Base-by-base conservation (phyloP, 2,797 vertebrate species). In the Schizopygopsis pylzovi region DNA sequence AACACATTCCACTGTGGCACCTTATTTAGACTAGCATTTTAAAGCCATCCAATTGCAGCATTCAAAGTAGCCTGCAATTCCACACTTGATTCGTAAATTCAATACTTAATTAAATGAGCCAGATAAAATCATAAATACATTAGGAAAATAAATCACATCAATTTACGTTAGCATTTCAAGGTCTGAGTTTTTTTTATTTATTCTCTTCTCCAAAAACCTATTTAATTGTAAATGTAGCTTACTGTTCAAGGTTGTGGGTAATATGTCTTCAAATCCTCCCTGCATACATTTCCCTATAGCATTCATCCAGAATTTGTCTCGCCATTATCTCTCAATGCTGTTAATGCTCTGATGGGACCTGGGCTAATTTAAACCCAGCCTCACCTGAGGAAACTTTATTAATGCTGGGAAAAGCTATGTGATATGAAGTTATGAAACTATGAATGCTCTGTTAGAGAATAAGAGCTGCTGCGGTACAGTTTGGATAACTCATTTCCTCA, bases 81-180 rank as follows among this genome's bases (percentile, higher is more conserved):
- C 70, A 86, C 83, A 90, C 81, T 88, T 61, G 86, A 90, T 82
- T 82, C 80, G 45, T 82, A 87, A 89, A 91, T 90, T 88, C 89
- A 90, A 88, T 90, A 90, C 85, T 88, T 91, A 86, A 90, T 90
- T 90, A 90, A 87, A 86, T 87, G 85, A 87, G 82, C 54, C 81
- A 84, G 72, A 87, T 89, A 85, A 89, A 91, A 91, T 89, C 77
- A 85, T 82, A 79, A 59, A 90, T 87, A 90, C 75, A 89, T 87
- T 89, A 78, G 80, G 56, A 72, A 83, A 87, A 87, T 89, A 85
- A 86, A 89, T 89, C 76, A 87, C 63, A 81, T 88, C 87, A 86
- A 87, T 89, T 90, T 86, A 70, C 81, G 82, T 76, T 49, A 89
- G 89, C 75, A 83, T 82, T 89, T 90, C 87, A 88, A 90, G 79